Percentiles rank a stretch among this genome's conserved stretches.
These are phyloP conservation scores for Girardinus metallicus DNA, from an alignment of 2,797 vertebrate genomes.

Conservation along the genomic window DNA sequence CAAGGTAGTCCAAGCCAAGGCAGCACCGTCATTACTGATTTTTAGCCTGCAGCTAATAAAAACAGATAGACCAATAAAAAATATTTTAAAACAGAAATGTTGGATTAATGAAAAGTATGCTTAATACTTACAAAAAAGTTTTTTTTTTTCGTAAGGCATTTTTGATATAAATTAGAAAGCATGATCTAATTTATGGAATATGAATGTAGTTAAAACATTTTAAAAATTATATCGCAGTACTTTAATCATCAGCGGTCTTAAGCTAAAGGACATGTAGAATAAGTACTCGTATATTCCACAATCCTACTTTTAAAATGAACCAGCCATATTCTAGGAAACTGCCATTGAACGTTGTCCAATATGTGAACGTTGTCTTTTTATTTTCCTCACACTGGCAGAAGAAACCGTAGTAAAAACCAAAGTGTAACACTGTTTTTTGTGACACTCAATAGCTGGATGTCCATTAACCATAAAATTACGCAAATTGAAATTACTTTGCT, in stretches of 20 bases:
- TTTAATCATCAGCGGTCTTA: neutral
- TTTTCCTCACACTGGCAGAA: neutral
- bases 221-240: neutral
- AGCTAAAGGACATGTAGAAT: neutral
- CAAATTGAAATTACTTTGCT: no score
- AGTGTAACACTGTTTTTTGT: neutral
- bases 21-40: neutral
- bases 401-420: neutral
- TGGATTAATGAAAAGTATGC: neutral
- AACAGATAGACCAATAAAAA: neutral
- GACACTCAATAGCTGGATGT: neutral
- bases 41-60: no score
- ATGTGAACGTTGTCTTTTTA: neutral
- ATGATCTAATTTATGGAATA: neutral
- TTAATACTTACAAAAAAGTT: neutral
- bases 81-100: neutral
- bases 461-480: no score
- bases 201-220: neutral
- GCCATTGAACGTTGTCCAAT: no score
- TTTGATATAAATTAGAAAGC: neutral
- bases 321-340: neutral
- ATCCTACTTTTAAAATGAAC: neutral
- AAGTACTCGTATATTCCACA: neutral
- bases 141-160: neutral
- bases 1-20: neutral